Percentiles rank a stretch among this genome's conserved stretches.
Conservation (phyloP, 2,888 invertebrate species). For the Lottia gigantea region DNA sequence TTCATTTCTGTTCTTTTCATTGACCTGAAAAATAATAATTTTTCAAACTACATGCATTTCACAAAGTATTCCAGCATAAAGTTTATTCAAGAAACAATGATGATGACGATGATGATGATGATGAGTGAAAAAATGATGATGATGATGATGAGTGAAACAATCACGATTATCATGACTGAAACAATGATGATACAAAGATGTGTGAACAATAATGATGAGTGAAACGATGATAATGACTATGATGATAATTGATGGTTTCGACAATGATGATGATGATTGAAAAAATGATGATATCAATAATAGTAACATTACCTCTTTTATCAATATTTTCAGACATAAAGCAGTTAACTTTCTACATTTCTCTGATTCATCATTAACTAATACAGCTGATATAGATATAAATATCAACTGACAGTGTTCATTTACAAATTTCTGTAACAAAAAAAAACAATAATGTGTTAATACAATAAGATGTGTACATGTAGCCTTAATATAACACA, state of each 20-base stretch:
- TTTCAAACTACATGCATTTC: too few species aligned
- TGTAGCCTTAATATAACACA: too few species aligned
- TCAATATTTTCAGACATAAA: constrained; percentile 78
- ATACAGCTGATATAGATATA: constrained; percentile 79
- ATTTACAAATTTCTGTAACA: constrained; percentile 73
- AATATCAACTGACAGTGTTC: constrained; percentile 78
- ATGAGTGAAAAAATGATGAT: too few species aligned
- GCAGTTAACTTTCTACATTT: constrained; percentile 81
- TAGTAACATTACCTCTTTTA: constrained; percentile 68
- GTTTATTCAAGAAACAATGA: too few species aligned
- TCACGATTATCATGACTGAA: too few species aligned
- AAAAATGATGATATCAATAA: constrained; percentile 56
- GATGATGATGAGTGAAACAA: not conserved
- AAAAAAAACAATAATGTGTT: constrained; percentile 9
- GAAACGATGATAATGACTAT: too few species aligned
- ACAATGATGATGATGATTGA: not conserved
- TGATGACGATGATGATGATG: too few species aligned
- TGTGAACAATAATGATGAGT: too few species aligned
- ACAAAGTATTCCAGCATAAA: too few species aligned
- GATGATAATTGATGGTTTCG: too few species aligned
- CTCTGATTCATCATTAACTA: constrained; percentile 85
- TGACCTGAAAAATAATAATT: constrained; percentile 49
- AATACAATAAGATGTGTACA: too few species aligned
- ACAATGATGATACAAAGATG: too few species aligned
- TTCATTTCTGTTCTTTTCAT: constrained; percentile 73